phyloP scores from a whole-genome alignment of 2,888 invertebrate species.

The Crematogaster levior region DNA sequence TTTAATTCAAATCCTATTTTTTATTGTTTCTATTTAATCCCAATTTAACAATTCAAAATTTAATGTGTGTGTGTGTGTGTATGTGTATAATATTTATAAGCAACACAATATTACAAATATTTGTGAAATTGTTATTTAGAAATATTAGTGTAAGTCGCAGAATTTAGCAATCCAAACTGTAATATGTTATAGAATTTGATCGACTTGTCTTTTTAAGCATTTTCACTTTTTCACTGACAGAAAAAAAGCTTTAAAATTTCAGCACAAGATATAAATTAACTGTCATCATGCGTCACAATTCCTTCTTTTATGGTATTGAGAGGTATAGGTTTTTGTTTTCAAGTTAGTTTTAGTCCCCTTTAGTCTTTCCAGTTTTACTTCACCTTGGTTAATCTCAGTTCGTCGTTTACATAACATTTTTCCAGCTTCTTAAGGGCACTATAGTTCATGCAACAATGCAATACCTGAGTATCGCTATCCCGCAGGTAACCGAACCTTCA shows the following conservation, averaged over 20 bases:
- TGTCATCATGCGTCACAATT: constrained; percentile 43
- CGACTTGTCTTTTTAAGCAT: neutral
- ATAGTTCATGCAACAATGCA: constrained; percentile 68
- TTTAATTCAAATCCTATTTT: neutral
- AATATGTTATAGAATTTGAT: neutral
- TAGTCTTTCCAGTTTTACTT: no score
- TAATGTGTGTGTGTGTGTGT: no score
- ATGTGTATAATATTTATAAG: neutral
- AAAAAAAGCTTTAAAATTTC: neutral
- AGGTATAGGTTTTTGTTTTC: constrained; percentile 72
- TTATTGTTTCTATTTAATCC: neutral
- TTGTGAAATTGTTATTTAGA: neutral
- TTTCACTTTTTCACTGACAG: neutral
- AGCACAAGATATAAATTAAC: constrained; percentile 70
- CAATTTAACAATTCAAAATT: neutral
- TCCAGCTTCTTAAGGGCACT: constrained; percentile 37
- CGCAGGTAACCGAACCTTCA: constrained; percentile 71
- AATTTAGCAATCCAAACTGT: neutral
- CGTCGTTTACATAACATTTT: constrained; percentile 36
- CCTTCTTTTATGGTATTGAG: constrained; percentile 56
- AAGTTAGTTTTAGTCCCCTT: no score
- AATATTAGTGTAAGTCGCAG: neutral
- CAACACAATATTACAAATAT: neutral
- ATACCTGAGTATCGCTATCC: constrained; percentile 70
- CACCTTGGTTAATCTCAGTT: constrained; percentile 59